A percentile compares a stretch with the other conserved stretches of the same genome.
These are phyloP conservation scores for Hafferia zeledoni DNA, from an alignment of 2,797 vertebrate species.

Conservation along the genomic window DNA sequence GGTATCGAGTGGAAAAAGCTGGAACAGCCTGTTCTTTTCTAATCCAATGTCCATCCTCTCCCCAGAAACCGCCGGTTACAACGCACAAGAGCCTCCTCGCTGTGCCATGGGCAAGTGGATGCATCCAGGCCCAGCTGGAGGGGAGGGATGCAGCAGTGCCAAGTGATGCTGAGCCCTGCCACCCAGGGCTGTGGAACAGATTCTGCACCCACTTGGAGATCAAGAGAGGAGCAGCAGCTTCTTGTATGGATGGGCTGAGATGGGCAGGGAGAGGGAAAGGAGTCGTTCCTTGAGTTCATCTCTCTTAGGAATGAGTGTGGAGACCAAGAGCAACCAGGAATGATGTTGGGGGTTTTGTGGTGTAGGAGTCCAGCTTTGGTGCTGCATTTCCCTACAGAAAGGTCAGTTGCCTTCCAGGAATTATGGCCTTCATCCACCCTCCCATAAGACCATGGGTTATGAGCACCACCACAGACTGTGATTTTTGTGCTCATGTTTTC, in stretches of 20 bases:
- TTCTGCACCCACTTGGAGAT: background rate
- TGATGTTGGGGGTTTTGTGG: background rate
- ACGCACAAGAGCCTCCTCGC: background rate
- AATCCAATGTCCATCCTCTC: background rate
- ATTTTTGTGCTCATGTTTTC: background rate
- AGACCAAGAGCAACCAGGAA: background rate
- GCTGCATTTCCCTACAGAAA: background rate
- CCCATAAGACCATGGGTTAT: fast-evolving
- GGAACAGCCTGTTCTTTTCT: background rate
- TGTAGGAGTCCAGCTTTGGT: background rate
- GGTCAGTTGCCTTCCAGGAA: background rate
- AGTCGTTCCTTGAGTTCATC: background rate
- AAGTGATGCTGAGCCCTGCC: background rate
- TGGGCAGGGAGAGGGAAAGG: background rate
- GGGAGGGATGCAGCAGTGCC: background rate
- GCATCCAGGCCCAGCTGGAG: fast-evolving
- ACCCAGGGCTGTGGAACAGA: background rate
- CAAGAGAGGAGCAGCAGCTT: background rate
- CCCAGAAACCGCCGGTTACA: background rate
- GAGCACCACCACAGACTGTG: fast-evolving
- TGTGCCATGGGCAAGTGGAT: background rate
- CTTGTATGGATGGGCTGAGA: background rate
- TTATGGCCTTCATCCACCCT: background rate
- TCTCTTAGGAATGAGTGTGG: background rate
- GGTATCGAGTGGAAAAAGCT: background rate